Base-by-base conservation (phyloP, 2,113 vertebrate species). In the Boulengeromyrus knoepffleri region DNA sequence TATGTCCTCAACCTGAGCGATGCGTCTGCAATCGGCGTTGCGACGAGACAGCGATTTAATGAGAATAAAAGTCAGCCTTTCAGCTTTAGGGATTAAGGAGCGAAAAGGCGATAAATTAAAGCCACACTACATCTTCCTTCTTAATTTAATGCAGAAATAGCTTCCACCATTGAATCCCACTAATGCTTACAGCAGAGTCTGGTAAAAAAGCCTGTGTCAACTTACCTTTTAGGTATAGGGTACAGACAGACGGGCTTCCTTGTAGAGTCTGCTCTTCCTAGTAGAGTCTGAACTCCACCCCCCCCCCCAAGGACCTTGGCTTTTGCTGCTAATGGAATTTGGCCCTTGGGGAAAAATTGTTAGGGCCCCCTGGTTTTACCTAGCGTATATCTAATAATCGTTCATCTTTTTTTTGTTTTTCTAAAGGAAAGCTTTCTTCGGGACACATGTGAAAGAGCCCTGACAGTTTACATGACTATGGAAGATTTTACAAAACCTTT, bases 1-100 rank as follows among this genome's bases (percentile, higher is more conserved):
- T 87, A 46, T 85, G 42, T 86, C 10, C 21, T 56, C 56, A 86
- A 84, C 74, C 49, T 47, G 45, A 84, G 70, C 17, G 45, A 89
- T 77, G 62, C 19, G 70, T 47, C 49, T 84, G 19, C 36, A 12
- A 53, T 36, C 17, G 74, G n/a, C 36, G 1, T 83, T 1, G 42
- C 7, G 39, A 46, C 21, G 12, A 89, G 70, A 84, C 47, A 15
- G 36, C 36, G 74, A 89, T 83, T 56, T 89, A 84, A 84, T 84
- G 74, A 89, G 88, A 89, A 42, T 89, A 24, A 84, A 56, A 89
- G 74, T 84, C 47, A 89, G 19, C 77, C 53, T 84, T 89, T 84
- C 50, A 56, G 88, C 88, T 89, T 56, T 42, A 53, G 3, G 77
- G 62, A 89, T 89, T 89, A 52, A 42, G 31, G 5, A 45, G 19